Percentiles rank a stretch among this genome's conserved stretches.
These are phyloP conservation scores for Pachyuromys duprasi DNA, from an alignment of 2,797 vertebrate species.

Conservation along the genomic window DNA sequence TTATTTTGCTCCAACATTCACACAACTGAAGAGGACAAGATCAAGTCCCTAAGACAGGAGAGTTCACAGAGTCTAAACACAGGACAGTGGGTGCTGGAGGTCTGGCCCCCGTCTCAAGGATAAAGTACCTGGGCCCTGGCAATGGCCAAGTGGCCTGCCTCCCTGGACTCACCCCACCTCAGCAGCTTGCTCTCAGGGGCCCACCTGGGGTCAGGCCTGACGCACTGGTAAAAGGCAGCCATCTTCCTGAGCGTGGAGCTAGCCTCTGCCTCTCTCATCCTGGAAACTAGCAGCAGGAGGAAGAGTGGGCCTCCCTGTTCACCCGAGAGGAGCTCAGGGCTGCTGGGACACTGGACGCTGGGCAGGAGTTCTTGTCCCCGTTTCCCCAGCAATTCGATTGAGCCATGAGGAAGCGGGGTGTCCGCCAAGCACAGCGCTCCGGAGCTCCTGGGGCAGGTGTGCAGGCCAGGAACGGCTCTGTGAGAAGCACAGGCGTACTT, in stretches of 20 bases:
- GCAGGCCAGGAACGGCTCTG: slow-evolving; percentile 73
- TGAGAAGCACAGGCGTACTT: slow-evolving; percentile 82
- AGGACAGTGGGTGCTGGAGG: not conserved
- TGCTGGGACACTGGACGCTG: not conserved
- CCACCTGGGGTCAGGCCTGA: slow-evolving; percentile 84
- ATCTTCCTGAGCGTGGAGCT: slow-evolving; percentile 73
- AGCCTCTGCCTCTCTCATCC: slow-evolving; percentile 54
- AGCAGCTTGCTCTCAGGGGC: not conserved
- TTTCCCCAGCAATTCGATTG: not conserved
- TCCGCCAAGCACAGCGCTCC: not conserved
- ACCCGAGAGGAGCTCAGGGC: not conserved
- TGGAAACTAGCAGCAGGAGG: not conserved
- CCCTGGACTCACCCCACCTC: not conserved
- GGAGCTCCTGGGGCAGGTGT: slow-evolving; percentile 68
- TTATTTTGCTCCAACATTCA: slow-evolving; percentile 14
- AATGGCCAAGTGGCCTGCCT: not conserved
- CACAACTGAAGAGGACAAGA: slow-evolving; percentile 10
- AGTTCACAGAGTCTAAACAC: not conserved
- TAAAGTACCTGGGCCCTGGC: rapidly evolving
- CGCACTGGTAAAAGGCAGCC: slow-evolving; percentile 83
- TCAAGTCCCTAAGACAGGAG: not conserved
- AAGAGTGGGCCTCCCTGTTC: not conserved
- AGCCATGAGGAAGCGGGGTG: slow-evolving; percentile 52
- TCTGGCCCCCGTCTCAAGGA: not conserved
- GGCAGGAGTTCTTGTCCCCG: not conserved